phyloP scores from a whole-genome alignment of 2,797 vertebrate genomes.

The Borostomias antarcticus region DNA sequence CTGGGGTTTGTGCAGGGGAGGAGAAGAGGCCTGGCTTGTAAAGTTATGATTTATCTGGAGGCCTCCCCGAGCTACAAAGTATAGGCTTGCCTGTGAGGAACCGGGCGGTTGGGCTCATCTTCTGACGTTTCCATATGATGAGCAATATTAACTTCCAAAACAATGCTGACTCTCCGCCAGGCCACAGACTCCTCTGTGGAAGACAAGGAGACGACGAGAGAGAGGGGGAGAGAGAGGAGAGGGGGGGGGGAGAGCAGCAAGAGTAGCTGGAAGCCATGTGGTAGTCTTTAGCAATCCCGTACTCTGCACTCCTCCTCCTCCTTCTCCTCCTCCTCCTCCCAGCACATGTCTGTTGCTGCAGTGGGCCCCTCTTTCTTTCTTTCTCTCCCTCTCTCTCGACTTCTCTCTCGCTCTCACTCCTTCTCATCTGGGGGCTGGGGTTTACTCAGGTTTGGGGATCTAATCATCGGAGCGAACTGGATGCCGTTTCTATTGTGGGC shows the following conservation, averaged over 20 bases:
- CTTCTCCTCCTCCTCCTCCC: conserved; percentile 16
- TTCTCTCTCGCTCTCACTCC: conserved; percentile 35
- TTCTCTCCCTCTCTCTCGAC: background rate
- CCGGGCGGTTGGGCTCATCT: conserved; percentile 46
- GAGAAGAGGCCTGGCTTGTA: conserved; percentile 37
- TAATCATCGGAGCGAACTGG: conserved; percentile 55
- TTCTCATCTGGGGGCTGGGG: conserved; percentile 36
- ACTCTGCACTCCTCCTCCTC: conserved; percentile 22
- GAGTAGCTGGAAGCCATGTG: conserved; percentile 76
- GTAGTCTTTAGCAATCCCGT: conserved; percentile 75
- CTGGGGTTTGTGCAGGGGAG: conserved; percentile 50
- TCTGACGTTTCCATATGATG: conserved; percentile 59
- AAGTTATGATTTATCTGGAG: conserved; percentile 66
- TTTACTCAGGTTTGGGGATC: conserved; percentile 65
- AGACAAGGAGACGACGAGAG: conserved; percentile 72
- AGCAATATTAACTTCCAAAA: conserved; percentile 69
- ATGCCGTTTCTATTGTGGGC: conserved; percentile 49
- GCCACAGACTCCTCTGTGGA: conserved; percentile 82
- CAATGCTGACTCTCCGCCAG: conserved; percentile 76
- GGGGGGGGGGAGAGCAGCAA: conserved; percentile 70
- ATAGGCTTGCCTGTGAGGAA: conserved; percentile 45
- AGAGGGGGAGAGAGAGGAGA: conserved; percentile 68
- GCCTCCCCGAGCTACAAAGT: conserved; percentile 60
- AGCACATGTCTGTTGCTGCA: conserved; percentile 11
- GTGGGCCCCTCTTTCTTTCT: conserved; percentile 17